Evolutionary conservation across 2,113 vertebrate genomes (phyloP).

Genomic region (Melanotaenia duboulayi): DNA sequence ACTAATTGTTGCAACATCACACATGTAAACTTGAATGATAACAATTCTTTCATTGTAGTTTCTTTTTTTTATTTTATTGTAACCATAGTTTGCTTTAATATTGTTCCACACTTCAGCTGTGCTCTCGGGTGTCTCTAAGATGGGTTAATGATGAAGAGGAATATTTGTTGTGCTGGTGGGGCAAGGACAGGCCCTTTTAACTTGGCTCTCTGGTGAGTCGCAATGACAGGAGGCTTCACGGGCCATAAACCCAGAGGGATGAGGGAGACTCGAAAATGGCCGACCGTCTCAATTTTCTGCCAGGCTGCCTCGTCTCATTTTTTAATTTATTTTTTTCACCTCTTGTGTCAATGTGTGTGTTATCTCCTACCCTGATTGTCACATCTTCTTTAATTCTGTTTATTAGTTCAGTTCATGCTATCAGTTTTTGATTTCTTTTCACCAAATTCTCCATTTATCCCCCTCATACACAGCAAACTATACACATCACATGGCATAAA

Average conservation of each 20-base stretch:
- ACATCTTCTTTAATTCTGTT: constrained; percentile 38
- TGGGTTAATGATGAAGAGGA: constrained; percentile 73
- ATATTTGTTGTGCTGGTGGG: constrained; percentile 57
- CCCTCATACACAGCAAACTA: constrained; percentile 2
- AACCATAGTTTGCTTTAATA: neutral
- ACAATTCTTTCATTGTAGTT: neutral
- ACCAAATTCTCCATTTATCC: neutral
- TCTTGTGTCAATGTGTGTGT: constrained; percentile 14
- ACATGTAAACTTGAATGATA: too few species aligned
- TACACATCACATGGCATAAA: constrained; percentile 1
- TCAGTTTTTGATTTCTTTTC: neutral
- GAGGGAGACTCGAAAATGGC: constrained; percentile 76
- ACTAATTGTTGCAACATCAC: too few species aligned
- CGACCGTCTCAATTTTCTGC: constrained; percentile 83
- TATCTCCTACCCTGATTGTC: constrained; percentile 45
- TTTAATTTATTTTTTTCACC: constrained; percentile 16
- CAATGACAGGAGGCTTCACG: constrained; percentile 81
- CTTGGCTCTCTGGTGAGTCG: constrained; percentile 72
- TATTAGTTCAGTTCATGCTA: constrained; percentile 9
- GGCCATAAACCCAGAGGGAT: constrained; percentile 81
- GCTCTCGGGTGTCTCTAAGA: constrained; percentile 41
- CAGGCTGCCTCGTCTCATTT: constrained; percentile 69
- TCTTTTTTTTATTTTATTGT: constrained; percentile 1
- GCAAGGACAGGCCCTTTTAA: constrained; percentile 79
- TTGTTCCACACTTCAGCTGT: constrained; percentile 28